Evolutionary conservation across 1,140 invertebrate species (phyloP).

Genomic region (Lethrus apterus): DNA sequence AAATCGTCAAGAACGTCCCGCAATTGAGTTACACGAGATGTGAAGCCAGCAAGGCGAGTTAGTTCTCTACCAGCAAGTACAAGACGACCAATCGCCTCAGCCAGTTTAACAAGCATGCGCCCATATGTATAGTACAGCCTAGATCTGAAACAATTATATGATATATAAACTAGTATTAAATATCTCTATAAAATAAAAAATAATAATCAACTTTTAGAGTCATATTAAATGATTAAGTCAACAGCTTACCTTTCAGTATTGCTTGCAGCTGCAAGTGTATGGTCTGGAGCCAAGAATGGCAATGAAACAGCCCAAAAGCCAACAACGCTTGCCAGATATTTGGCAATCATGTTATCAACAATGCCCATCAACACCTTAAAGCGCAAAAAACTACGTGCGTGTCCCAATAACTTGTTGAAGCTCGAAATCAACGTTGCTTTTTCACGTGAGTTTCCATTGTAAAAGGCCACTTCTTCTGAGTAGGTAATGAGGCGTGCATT

Average conservation of each 20-base stretch:
- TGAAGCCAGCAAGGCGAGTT: constrained; percentile 89
- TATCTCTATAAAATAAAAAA: no score
- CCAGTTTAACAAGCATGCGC: constrained; percentile 93
- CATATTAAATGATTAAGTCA: no score
- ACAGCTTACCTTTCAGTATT: constrained; percentile 43
- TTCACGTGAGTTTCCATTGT: constrained; percentile 85
- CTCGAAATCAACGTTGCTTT: constrained; percentile 80
- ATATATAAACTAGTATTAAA: no score
- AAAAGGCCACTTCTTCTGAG: constrained; percentile 97
- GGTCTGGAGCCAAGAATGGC: constrained; percentile 77
- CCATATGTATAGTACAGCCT: constrained; percentile 93
- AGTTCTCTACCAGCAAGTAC: constrained; percentile 91
- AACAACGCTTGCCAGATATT: constrained; percentile 91
- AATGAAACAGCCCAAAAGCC: constrained; percentile 93
- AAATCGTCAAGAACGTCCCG: constrained; percentile 79
- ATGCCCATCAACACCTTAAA: constrained; percentile 92
- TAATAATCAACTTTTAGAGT: no score
- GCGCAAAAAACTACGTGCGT: constrained; percentile 82
- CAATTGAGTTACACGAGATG: constrained; percentile 86
- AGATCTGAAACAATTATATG: no score
- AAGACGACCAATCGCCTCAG: constrained; percentile 91
- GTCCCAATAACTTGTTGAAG: constrained; percentile 83
- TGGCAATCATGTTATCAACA: constrained; percentile 92
- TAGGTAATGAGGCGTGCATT: constrained; percentile 95
- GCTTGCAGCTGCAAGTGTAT: constrained; percentile 50